Conservation (phyloP, 1,140 invertebrate species). For the Drosophila guanche region DNA sequence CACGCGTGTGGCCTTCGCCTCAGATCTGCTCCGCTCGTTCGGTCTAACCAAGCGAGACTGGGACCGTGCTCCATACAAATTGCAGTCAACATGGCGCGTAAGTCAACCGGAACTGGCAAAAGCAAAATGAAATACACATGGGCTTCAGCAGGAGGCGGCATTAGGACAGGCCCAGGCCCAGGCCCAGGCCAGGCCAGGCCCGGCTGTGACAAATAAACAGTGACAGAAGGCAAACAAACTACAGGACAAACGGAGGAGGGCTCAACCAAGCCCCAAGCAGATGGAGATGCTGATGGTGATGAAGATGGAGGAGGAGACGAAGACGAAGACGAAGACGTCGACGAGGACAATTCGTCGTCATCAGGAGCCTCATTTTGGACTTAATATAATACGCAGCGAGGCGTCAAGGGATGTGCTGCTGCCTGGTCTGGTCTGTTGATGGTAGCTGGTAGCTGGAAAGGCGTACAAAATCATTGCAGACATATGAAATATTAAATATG, state of each 20-base stretch:
- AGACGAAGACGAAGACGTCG: constrained; percentile 22
- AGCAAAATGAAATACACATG: constrained; percentile 81
- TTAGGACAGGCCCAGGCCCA: constrained; percentile 4
- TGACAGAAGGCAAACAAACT: constrained; percentile 58
- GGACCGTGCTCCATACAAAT: constrained; percentile 70
- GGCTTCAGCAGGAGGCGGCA: constrained; percentile 52
- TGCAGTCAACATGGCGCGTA: constrained; percentile 79
- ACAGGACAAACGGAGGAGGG: constrained; percentile 6
- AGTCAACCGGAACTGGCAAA: constrained; percentile 78
- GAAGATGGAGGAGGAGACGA: constrained; percentile 7
- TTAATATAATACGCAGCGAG: constrained; percentile 79
- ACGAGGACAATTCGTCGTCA: constrained; percentile 79
- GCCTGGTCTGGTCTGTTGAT: constrained; percentile 8
- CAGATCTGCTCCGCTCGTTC: constrained; percentile 9
- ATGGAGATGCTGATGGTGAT: neutral
- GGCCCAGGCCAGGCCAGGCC: constrained; percentile 61
- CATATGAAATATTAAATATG: constrained; percentile 82
- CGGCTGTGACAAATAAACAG: constrained; percentile 76
- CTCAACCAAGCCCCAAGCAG: constrained; percentile 8
- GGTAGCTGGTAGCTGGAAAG: constrained; percentile 29
- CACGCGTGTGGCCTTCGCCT: constrained; percentile 63
- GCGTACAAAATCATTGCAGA: constrained; percentile 79
- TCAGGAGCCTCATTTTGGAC: constrained; percentile 80
- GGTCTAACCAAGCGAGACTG: constrained; percentile 71
- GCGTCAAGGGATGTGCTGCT: constrained; percentile 51